Evolutionary conservation across 2,797 vertebrate species (phyloP).

Genomic region (Onychomys arenicola): DNA sequence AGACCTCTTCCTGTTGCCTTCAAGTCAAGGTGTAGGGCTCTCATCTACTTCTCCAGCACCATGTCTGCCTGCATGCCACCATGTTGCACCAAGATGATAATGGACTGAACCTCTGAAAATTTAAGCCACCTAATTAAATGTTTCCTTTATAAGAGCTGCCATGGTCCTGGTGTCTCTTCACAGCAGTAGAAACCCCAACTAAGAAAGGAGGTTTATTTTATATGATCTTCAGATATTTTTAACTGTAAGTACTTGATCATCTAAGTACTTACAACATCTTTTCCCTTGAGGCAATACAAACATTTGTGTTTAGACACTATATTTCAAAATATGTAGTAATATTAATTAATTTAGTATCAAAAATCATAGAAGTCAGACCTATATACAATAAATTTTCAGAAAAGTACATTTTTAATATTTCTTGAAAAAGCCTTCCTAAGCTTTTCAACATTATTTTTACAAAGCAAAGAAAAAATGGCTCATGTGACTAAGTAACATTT

Average conservation of each 20-base stretch:
- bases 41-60: neutral
- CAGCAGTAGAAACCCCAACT: neutral
- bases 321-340: constrained; percentile 15
- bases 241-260: neutral
- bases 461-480: constrained; percentile 22
- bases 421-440: neutral
- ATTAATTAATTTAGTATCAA: neutral
- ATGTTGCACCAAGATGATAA: neutral
- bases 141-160: neutral
- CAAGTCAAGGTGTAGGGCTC: neutral
- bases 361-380: neutral
- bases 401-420: neutral
- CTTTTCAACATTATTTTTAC: neutral
- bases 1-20: neutral
- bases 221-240: neutral
- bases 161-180: neutral
- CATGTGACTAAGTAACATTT: neutral
- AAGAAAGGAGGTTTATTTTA: neutral
- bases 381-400: neutral
- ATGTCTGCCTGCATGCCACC: neutral
- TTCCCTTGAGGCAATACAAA: neutral
- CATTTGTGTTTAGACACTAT: neutral
- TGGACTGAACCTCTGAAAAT: neutral
- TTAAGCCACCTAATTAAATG: neutral
- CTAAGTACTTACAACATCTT: neutral